A percentile compares a stretch with the other conserved stretches of the same genome.
Evolutionary conservation across 2,113 vertebrate species (phyloP).

Genomic region (Castor canadensis): DNA sequence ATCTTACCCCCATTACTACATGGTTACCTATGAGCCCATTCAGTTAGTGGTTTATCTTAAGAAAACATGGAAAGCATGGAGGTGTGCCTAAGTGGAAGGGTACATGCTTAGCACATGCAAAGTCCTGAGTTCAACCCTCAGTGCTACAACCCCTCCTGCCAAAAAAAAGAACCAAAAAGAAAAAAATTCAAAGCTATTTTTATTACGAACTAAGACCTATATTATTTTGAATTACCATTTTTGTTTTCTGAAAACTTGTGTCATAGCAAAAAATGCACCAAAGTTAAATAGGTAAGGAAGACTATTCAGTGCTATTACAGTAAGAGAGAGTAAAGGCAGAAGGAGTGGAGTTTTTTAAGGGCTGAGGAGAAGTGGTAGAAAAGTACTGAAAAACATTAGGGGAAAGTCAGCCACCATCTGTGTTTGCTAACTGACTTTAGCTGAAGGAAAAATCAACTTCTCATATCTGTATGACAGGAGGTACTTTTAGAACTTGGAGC

Average conservation of each 20-base stretch:
- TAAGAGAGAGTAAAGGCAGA: not conserved
- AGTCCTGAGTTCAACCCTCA: not conserved
- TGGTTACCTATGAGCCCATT: slow-evolving; percentile 39
- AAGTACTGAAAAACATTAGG: not conserved
- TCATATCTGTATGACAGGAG: not conserved
- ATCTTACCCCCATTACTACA: not conserved
- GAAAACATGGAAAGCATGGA: not conserved
- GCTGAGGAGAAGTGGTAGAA: not conserved
- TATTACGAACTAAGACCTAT: not conserved
- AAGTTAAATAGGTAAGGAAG: not conserved
- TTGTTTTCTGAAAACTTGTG: slow-evolving; percentile 30
- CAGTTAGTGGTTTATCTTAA: slow-evolving; percentile 3
- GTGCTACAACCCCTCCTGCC: no score
- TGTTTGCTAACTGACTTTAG: not conserved
- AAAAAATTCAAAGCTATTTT: not conserved
- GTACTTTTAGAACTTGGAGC: not conserved
- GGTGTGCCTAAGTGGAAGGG: not conserved
- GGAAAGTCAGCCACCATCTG: not conserved
- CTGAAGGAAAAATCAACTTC: not conserved
- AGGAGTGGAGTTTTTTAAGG: not conserved
- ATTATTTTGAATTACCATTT: slow-evolving; percentile 32
- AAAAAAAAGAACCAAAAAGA: not conserved
- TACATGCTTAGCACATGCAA: not conserved
- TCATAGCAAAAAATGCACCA: not conserved
- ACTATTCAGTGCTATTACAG: not conserved